phyloP scores from a whole-genome alignment of 1,140 invertebrate species.

The Micrasema minimum region DNA sequence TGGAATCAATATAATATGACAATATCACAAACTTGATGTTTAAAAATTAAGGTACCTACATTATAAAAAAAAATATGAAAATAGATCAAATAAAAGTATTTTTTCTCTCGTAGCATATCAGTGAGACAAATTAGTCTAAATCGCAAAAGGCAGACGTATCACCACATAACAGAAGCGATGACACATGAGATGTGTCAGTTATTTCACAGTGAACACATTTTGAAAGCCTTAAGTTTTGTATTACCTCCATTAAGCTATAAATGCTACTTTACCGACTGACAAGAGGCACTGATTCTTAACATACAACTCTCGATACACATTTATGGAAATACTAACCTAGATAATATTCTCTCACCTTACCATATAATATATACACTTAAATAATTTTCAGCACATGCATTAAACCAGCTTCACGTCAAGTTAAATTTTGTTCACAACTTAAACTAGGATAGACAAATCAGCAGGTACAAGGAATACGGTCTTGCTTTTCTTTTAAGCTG shows the following conservation, averaged over 20 bases:
- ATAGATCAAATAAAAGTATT: background rate
- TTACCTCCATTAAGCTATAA: slow-evolving; percentile 22
- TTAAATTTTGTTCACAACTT: too few relatives aligned
- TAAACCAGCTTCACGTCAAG: background rate
- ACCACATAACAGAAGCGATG: slow-evolving; percentile 36
- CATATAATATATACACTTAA: slow-evolving; percentile 3
- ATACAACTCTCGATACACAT: slow-evolving; percentile 37
- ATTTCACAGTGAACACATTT: slow-evolving; percentile 42
- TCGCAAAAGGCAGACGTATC: slow-evolving; percentile 24
- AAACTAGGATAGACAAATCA: too few relatives aligned
- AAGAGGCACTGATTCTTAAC: slow-evolving; percentile 44
- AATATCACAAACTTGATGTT: slow-evolving; percentile 8
- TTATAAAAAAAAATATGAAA: slow-evolving; percentile 2
- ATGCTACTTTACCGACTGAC: slow-evolving; percentile 26
- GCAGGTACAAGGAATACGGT: too few relatives aligned
- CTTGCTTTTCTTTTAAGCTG: too few relatives aligned
- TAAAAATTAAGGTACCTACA: background rate
- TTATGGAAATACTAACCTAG: slow-evolving; percentile 31
- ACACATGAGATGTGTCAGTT: background rate
- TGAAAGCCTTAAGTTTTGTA: slow-evolving; percentile 35
- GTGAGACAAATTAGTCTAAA: slow-evolving; percentile 12
- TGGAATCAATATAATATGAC: slow-evolving; percentile 2
- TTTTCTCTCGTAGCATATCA: slow-evolving; percentile 2
- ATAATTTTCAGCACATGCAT: slow-evolving; percentile 16
- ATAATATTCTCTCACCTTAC: slow-evolving; percentile 12